Percentiles rank a stretch among this genome's conserved stretches.
These are phyloP conservation scores for Meiosimyza platycephala DNA, from an alignment of 2,888 invertebrate species.

Conservation along the genomic window DNA sequence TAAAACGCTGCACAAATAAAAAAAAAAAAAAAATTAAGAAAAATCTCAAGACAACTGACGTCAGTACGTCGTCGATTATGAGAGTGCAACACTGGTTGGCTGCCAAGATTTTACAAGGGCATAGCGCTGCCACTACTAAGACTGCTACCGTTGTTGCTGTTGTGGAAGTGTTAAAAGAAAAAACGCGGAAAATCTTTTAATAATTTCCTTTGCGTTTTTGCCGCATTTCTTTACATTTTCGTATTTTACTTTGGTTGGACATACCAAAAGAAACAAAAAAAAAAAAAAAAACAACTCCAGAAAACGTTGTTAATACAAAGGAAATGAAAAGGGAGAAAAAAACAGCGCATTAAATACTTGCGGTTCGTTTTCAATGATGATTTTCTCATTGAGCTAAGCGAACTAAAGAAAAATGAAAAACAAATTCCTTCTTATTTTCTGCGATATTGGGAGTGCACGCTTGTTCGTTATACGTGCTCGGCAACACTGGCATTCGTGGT, in stretches of 20 bases:
- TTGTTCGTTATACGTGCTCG: neutral
- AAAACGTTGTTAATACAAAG: neutral
- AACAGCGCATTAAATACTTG: constrained; percentile 6
- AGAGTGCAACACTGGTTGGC: constrained; percentile 22
- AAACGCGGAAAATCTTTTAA: constrained; percentile 36
- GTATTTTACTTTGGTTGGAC: neutral
- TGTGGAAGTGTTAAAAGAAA: constrained; percentile 14
- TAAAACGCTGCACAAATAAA: neutral
- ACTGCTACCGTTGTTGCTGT: neutral
- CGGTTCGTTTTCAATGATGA: neutral
- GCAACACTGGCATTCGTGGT: no score
- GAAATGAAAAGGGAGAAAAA: neutral
- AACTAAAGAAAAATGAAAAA: no score
- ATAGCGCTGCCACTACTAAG: no score
- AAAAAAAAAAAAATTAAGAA: neutral
- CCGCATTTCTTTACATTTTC: neutral
- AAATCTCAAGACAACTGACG: constrained; percentile 5
- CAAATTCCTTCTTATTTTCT: no score
- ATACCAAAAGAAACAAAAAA: constrained; percentile 2
- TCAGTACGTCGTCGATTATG: constrained; percentile 11
- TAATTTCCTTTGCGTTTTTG: constrained; percentile 32
- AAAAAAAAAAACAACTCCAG: neutral
- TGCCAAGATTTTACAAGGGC: no score
- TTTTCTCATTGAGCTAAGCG: neutral
- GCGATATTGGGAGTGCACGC: no score